phyloP scores from a whole-genome alignment of 1,140 invertebrate genomes.

The Drosophila pallidifrons region DNA sequence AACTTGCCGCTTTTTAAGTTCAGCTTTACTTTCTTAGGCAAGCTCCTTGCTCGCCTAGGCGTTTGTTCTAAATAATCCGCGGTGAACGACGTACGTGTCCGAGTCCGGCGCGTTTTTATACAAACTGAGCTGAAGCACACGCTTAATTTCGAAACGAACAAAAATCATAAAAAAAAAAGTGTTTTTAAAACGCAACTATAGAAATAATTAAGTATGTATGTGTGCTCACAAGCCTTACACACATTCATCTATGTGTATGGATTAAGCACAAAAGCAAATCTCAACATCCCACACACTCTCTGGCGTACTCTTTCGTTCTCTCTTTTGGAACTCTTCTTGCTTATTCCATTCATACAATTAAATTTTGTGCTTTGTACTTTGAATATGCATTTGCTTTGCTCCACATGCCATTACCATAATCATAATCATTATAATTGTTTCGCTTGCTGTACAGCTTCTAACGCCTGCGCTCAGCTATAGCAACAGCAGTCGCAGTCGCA shows the following conservation, averaged over 20 bases:
- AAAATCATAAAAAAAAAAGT: constrained; percentile 70
- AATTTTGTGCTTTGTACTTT: constrained; percentile 58
- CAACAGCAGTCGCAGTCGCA: constrained; percentile 7
- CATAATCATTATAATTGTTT: constrained; percentile 63
- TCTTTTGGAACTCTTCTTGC: constrained; percentile 23
- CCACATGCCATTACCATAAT: constrained; percentile 68
- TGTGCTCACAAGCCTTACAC: not conserved
- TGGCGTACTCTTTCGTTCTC: constrained; percentile 12
- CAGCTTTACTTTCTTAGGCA: not conserved
- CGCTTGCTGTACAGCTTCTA: constrained; percentile 65
- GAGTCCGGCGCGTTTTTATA: constrained; percentile 74
- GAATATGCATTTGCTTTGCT: constrained; percentile 65
- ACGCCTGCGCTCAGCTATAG: constrained; percentile 25
- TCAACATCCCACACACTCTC: constrained; percentile 32
- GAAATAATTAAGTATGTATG: constrained; percentile 13
- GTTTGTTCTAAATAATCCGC: constrained; percentile 48
- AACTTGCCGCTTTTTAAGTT: constrained; percentile 18
- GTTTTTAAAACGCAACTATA: constrained; percentile 67
- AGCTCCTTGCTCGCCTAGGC: constrained; percentile 15
- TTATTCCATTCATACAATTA: constrained; percentile 60
- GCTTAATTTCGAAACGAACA: constrained; percentile 72
- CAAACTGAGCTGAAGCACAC: constrained; percentile 65
- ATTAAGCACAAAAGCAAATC: constrained; percentile 56
- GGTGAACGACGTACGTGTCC: constrained; percentile 67
- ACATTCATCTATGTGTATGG: constrained; percentile 18